Evolutionary conservation across 1,140 invertebrate species (phyloP).

Genomic region (Cydia fagiglandana): DNA sequence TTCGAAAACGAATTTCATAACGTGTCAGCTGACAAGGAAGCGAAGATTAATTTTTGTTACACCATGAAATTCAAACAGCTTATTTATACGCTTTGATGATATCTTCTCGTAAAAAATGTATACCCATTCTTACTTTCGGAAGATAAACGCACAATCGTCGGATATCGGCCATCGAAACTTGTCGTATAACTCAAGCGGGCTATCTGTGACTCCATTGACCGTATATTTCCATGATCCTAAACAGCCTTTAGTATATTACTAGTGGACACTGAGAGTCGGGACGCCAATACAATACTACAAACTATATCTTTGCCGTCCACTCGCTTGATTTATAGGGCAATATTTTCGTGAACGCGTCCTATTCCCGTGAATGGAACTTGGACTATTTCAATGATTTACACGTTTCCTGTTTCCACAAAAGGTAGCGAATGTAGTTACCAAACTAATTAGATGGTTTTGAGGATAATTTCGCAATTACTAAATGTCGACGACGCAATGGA

Average conservation of each 20-base stretch:
- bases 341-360: constrained; percentile 47
- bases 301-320: constrained; percentile 42
- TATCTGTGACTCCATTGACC: constrained; percentile 43
- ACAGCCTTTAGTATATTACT: constrained; percentile 58
- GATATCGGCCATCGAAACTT: constrained; percentile 56
- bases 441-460: constrained; percentile 27
- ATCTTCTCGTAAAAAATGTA: constrained; percentile 31
- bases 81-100: background rate
- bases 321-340: constrained; percentile 53
- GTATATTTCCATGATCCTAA: constrained; percentile 54
- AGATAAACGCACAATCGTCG: constrained; percentile 45
- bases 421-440: constrained; percentile 9
- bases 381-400: constrained; percentile 43
- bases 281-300: constrained; percentile 45
- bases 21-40: background rate
- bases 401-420: constrained; percentile 24
- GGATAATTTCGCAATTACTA: constrained; percentile 6
- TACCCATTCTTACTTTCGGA: constrained; percentile 33
- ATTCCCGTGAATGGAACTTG: constrained; percentile 38
- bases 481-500: background rate
- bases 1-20: too few relatives aligned
- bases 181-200: constrained; percentile 50
- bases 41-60: background rate
- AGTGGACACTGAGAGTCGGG: constrained; percentile 48
- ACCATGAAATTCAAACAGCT: background rate